Evolutionary conservation across 2,888 invertebrate genomes (phyloP).

Genomic region (Lissocephala sabroskyi): DNA sequence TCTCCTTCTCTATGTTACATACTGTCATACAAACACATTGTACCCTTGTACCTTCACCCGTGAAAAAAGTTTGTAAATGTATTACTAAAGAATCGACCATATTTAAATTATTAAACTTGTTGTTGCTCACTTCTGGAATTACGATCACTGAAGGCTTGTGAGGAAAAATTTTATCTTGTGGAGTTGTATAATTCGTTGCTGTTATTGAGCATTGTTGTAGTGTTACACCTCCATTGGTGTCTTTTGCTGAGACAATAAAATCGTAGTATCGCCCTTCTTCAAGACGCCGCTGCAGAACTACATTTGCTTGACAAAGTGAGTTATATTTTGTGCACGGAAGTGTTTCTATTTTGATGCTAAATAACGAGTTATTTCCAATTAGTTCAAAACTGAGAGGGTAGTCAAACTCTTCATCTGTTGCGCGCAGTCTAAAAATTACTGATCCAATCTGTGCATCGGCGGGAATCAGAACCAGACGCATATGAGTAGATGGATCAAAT

Average conservation of each 20-base stretch:
- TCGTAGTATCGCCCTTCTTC: slow-evolving; percentile 89
- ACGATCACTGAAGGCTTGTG: slow-evolving; percentile 84
- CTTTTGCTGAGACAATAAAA: slow-evolving; percentile 82
- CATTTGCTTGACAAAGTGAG: slow-evolving; percentile 91
- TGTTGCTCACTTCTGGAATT: slow-evolving; percentile 82
- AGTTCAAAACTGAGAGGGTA: slow-evolving; percentile 89
- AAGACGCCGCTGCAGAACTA: slow-evolving; percentile 82
- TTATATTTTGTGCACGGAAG: slow-evolving; percentile 89
- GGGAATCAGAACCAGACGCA: slow-evolving; percentile 87
- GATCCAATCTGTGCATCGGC: slow-evolving; percentile 87
- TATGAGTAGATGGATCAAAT: slow-evolving; percentile 87
- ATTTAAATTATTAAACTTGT: too few species aligned
- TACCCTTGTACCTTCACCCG: slow-evolving; percentile 75
- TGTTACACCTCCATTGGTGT: slow-evolving; percentile 84
- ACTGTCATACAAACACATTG: too few species aligned
- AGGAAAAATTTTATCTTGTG: slow-evolving; percentile 86
- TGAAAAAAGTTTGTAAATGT: slow-evolving; percentile 38
- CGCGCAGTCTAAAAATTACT: slow-evolving; percentile 89
- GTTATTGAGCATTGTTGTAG: slow-evolving; percentile 85
- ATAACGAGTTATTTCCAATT: slow-evolving; percentile 82
- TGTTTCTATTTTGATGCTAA: slow-evolving; percentile 84
- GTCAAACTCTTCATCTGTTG: slow-evolving; percentile 89
- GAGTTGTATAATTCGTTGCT: slow-evolving; percentile 88
- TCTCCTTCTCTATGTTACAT: too few species aligned
- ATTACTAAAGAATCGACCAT: too few species aligned